Conservation (phyloP, 2,888 invertebrate genomes). For the Cheilosia urbana region DNA sequence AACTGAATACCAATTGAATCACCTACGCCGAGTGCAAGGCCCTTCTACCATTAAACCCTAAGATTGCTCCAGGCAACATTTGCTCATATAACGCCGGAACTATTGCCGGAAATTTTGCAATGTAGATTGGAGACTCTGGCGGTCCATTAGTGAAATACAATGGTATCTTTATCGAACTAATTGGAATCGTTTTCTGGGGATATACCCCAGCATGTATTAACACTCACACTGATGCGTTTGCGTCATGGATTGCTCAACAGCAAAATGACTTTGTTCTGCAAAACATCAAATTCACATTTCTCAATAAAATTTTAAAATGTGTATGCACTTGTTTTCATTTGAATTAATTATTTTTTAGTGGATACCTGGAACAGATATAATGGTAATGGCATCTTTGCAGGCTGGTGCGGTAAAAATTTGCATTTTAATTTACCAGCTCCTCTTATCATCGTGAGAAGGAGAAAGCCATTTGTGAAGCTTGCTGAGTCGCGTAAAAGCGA, state of each 20-base stretch:
- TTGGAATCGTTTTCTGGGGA: constrained; percentile 85
- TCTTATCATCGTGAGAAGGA: constrained; percentile 58
- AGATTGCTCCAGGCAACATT: constrained; percentile 77
- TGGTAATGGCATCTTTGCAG: constrained; percentile 35
- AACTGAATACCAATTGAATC: constrained; percentile 78
- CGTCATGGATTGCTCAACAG: constrained; percentile 80
- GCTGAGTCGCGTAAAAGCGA: constrained; percentile 40
- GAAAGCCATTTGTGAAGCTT: constrained; percentile 44
- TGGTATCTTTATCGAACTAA: constrained; percentile 62
- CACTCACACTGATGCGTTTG: constrained; percentile 80
- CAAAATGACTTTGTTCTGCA: constrained; percentile 17
- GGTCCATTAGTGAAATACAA: constrained; percentile 79
- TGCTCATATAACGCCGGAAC: constrained; percentile 80
- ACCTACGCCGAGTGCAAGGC: constrained; percentile 74
- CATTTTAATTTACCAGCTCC: constrained; percentile 71
- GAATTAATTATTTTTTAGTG: background rate
- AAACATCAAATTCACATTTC: background rate
- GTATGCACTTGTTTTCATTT: background rate
- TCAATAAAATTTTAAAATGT: background rate
- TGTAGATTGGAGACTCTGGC: constrained; percentile 83
- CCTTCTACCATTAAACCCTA: constrained; percentile 76
- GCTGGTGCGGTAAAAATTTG: constrained; percentile 53
- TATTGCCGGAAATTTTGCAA: constrained; percentile 83
- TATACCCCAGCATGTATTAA: constrained; percentile 84
- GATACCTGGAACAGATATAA: background rate